Evolutionary conservation across 2,888 invertebrate genomes (phyloP).

Genomic region (Lampropteryx suffumata): DNA sequence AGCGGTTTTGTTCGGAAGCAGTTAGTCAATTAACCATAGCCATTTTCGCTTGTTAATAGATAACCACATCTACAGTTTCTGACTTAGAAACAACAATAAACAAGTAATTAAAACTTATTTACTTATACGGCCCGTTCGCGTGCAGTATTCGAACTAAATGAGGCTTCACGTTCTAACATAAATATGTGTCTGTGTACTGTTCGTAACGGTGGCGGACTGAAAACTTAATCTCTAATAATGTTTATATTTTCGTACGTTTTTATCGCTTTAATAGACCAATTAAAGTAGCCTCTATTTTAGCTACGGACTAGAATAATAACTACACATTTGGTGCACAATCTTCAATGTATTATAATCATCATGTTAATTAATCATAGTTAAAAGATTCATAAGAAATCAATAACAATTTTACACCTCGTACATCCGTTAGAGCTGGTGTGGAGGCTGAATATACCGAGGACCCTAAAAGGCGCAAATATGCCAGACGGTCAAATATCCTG

Average conservation of each 20-base stretch:
- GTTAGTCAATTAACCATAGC: slow-evolving; percentile 20
- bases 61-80: slow-evolving; percentile 40
- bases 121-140: slow-evolving; percentile 58
- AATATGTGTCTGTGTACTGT: slow-evolving; percentile 42
- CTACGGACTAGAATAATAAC: too few species aligned
- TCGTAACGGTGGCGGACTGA: slow-evolving; percentile 27
- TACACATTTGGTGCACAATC: too few species aligned
- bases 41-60: slow-evolving; percentile 31
- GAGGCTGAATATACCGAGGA: too few species aligned
- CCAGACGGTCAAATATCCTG: too few species aligned
- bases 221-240: slow-evolving; percentile 37
- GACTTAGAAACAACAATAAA: slow-evolving; percentile 51
- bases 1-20: slow-evolving; percentile 7
- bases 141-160: slow-evolving; percentile 55
- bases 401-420: too few species aligned
- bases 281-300: too few species aligned
- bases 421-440: too few species aligned
- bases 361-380: too few species aligned
- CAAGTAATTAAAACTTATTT: slow-evolving; percentile 66
- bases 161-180: slow-evolving; percentile 52
- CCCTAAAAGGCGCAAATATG: too few species aligned
- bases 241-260: slow-evolving; percentile 22
- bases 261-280: slow-evolving; percentile 1
- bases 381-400: too few species aligned
- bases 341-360: too few species aligned